Evolutionary conservation across 2,888 invertebrate species (phyloP), one percentile per base, ranked within the genome.

Genomic region (Nomada ferruginata): DNA sequence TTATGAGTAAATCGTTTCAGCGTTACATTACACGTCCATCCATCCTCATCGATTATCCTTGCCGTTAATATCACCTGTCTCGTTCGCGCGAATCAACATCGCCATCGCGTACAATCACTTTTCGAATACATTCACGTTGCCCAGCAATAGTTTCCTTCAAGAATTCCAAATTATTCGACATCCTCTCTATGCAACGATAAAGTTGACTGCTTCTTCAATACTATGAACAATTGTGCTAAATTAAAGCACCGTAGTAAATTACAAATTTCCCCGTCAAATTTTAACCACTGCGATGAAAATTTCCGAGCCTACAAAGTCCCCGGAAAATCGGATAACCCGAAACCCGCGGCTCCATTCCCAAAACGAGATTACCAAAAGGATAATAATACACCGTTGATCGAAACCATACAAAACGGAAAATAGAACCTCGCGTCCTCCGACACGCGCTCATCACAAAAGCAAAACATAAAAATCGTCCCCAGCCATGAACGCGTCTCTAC

Each of bases 1-100:
- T 87, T 81, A 85, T 71, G 86, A 79, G 77, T 75, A 85, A 87
- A 86, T 77, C 76, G 80, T 76, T 85, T 78, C 73, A 65, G 47
- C 68, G 79, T 86, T 82, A 84, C 76, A 79, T 73, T 76, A 82
- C 77, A 78, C 78, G 75, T 69, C 73, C 85, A 87, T 87, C 86
- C 87, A 87, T 87, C 86, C 87, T 86, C 86, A 87, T 87, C 86
- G 86, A 87, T 87, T 87, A 85, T 79, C 86, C 76, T 68, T 65
- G 78, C 85, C 85, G 85, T 86, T 83, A 85, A 86, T 86, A 86
- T 83, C 76, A 65, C 74, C 78, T 60, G 63, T 78, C 82, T 79
- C 76, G 55, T 69, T 70, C 75, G 63, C 76, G 76, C 57, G 77
- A 78, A 80, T 84, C 86, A 78, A 78, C 78, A 78, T 66, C 73